phyloP scores from a whole-genome alignment of 1,140 invertebrate species.

The Cephus cinctus region DNA sequence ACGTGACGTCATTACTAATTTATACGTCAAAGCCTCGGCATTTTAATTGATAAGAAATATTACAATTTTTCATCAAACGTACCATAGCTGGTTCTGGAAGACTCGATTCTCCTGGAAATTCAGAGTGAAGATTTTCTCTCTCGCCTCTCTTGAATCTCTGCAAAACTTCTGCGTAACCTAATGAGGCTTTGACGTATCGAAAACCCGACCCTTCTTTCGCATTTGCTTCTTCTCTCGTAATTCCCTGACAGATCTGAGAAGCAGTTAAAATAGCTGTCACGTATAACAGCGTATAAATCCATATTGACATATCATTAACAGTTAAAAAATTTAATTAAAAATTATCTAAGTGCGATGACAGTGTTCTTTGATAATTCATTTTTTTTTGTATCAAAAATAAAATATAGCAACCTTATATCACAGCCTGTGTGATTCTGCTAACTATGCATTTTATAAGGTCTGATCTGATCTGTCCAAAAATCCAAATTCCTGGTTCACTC shows the following conservation, averaged over 20 bases:
- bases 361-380: too few species aligned
- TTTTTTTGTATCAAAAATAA: too few species aligned
- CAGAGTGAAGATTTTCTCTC: too few species aligned
- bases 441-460: too few species aligned
- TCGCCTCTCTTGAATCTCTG: too few species aligned
- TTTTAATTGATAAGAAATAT: background rate
- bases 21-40: background rate
- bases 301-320: background rate
- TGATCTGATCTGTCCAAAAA: too few species aligned
- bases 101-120: conserved; percentile 7
- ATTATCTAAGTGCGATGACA: too few species aligned
- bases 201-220: background rate
- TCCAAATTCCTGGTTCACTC: too few species aligned
- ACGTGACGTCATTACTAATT: background rate
- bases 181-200: background rate
- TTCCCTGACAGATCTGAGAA: background rate
- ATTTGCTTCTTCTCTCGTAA: background rate
- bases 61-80: background rate
- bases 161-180: background rate
- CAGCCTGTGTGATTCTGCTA: too few species aligned
- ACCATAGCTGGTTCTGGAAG: conserved; percentile 13
- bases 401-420: too few species aligned
- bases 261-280: background rate
- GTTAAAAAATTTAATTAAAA: background rate
- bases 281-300: background rate